Evolutionary conservation across 2,888 invertebrate genomes (phyloP).

Genomic region (Eupeodes luniger): DNA sequence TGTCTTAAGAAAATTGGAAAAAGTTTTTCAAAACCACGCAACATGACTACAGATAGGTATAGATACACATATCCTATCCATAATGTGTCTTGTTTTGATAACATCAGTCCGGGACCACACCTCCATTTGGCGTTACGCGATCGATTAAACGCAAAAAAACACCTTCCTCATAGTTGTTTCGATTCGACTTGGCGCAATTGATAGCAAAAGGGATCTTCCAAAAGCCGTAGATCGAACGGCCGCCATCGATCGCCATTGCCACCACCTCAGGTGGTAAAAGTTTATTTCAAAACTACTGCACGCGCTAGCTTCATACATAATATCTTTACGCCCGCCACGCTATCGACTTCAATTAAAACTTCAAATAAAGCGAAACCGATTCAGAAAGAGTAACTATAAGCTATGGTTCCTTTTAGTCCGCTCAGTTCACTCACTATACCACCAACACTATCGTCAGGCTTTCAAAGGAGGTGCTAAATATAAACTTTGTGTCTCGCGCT

Average conservation of each 20-base stretch:
- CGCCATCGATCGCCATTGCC: constrained; percentile 29
- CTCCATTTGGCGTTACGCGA: constrained; percentile 48
- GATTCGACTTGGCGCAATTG: neutral
- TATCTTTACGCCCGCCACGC: neutral
- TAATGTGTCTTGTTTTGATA: constrained; percentile 55
- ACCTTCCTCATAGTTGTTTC: constrained; percentile 51
- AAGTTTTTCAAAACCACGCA: constrained; percentile 49
- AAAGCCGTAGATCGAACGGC: neutral
- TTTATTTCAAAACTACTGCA: constrained; percentile 42
- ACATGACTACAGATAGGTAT: neutral
- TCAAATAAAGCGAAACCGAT: constrained; percentile 65
- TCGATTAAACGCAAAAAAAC: constrained; percentile 63
- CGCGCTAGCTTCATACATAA: neutral
- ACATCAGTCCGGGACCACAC: constrained; percentile 56
- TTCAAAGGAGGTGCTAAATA: constrained; percentile 64
- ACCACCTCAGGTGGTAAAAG: constrained; percentile 73
- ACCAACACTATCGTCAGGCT: constrained; percentile 16
- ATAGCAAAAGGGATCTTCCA: constrained; percentile 52
- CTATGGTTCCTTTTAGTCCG: constrained; percentile 20
- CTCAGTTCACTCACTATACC: neutral
- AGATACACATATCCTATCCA: constrained; percentile 13
- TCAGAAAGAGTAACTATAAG: neutral
- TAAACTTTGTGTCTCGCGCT: constrained; percentile 22
- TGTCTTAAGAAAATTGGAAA: constrained; percentile 31
- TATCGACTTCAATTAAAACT: constrained; percentile 63